Evolutionary conservation across 1,140 invertebrate genomes (phyloP), one percentile per base, ranked within the genome.

Genomic region (Diuraphis noxia): DNA sequence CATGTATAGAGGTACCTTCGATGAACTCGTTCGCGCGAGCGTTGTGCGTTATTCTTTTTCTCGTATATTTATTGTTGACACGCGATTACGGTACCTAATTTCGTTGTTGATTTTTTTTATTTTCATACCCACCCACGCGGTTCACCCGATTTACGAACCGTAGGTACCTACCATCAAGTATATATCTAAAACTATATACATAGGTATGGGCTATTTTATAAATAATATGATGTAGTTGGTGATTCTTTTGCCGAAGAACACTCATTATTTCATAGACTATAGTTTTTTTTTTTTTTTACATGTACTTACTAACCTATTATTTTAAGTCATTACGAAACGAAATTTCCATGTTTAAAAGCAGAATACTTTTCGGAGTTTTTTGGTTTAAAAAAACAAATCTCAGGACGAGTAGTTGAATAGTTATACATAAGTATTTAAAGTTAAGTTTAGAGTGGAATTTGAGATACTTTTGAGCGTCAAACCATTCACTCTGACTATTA

Each of bases 1-100:
- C 9, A 38, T 40, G 25, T 79, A 40, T 81, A 82, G 4, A n/a
- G n/a, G n/a, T n/a, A n/a, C n/a, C 56, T 63, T 41, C 38, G 38
- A n/a, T 30, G 38, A 82, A 82, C 21, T 82, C 56, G 56, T 63
- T 82, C 25, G 25, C 79, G 79, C 38, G 25, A 38, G 79, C 25
- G 25, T 5, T 4, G 36, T 38, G 34, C 1, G 41, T 36, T 49
- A 36, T 86, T 49, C 36, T 46, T 85, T 46, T 49, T 43, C 34
- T 49, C 8, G 41, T 36, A 86, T 52, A 86, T 52, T 86, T 36
- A 52, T 52, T 38, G 43, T 86, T 86, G 36, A 86, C 84, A 86
- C 84, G 84, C 84, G 84, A 86, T 86, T 36, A 30, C 43, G 21
- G 46, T 38, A 63, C 56, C 13, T 63, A 85, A 85, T 85, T 49